Evolutionary conservation across 2,888 invertebrate genomes (phyloP).

Genomic region (Cataglyphis livida): DNA sequence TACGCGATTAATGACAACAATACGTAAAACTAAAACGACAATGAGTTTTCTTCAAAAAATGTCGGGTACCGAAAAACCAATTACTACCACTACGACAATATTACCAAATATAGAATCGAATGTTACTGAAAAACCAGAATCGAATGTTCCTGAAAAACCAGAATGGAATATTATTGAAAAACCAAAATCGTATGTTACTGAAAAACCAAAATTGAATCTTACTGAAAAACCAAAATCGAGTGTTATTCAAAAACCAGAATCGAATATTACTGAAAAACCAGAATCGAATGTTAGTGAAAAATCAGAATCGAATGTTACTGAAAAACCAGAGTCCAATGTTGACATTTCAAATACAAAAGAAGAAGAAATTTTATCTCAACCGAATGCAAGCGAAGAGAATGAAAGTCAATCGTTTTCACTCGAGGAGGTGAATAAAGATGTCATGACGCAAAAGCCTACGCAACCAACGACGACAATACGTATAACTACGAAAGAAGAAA

Average conservation of each 20-base stretch:
- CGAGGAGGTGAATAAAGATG: background rate
- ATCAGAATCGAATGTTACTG: background rate
- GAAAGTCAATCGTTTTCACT: background rate
- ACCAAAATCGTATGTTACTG: background rate
- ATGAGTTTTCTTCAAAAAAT: background rate
- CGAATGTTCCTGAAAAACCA: background rate
- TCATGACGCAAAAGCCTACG: background rate
- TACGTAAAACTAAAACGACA: background rate
- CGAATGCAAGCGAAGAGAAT: background rate
- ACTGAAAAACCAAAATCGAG: background rate
- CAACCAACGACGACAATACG: background rate
- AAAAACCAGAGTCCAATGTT: background rate
- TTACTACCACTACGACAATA: background rate
- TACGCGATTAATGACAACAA: background rate
- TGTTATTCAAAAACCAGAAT: background rate
- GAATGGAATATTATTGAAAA: background rate
- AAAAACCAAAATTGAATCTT: background rate
- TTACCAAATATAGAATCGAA: constrained; percentile 27
- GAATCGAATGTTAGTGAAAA: background rate
- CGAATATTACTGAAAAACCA: background rate
- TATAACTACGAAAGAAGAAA: background rate
- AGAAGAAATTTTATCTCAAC: background rate
- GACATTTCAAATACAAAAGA: background rate
- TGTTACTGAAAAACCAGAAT: background rate
- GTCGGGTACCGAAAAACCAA: background rate